These are phyloP conservation scores for Idaea straminata DNA, from an alignment of 2,888 invertebrate species.

Conservation along the genomic window DNA sequence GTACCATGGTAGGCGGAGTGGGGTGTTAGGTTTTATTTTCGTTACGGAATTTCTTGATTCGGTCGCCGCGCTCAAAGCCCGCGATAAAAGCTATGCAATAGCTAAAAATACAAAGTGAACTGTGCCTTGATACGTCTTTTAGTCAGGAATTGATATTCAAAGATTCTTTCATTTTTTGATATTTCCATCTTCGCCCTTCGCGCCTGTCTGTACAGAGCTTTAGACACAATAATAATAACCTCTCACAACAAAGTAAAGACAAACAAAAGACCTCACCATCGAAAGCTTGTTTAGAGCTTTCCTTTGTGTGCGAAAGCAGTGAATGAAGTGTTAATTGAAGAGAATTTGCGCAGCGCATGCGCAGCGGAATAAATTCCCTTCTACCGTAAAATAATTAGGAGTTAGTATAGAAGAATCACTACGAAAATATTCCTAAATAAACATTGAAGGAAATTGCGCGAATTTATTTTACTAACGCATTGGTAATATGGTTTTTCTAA, in stretches of 20 bases:
- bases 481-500: too few relatives aligned
- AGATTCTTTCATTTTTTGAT: background rate
- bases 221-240: slow-evolving; percentile 7
- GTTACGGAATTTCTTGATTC: too few relatives aligned
- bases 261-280: slow-evolving; percentile 59
- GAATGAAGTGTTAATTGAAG: slow-evolving; percentile 70
- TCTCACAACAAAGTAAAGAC: slow-evolving; percentile 50
- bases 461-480: too few relatives aligned
- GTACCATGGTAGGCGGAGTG: too few relatives aligned
- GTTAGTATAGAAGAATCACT: background rate
- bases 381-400: slow-evolving; percentile 5
- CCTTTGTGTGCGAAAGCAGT: slow-evolving; percentile 56
- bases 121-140: too few relatives aligned
- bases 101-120: too few relatives aligned
- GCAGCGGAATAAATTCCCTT: slow-evolving; percentile 46
- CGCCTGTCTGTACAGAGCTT: background rate
- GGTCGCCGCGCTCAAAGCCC: too few relatives aligned
- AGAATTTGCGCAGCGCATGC: slow-evolving; percentile 40
- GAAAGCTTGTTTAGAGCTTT: slow-evolving; percentile 50
- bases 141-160: too few relatives aligned
- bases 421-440: background rate
- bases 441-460: too few relatives aligned
- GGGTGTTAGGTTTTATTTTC: too few relatives aligned
- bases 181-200: background rate
- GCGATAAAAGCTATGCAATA: too few relatives aligned